phyloP scores from a whole-genome alignment of 1,140 invertebrate genomes.

The Leptinotarsa texana region DNA sequence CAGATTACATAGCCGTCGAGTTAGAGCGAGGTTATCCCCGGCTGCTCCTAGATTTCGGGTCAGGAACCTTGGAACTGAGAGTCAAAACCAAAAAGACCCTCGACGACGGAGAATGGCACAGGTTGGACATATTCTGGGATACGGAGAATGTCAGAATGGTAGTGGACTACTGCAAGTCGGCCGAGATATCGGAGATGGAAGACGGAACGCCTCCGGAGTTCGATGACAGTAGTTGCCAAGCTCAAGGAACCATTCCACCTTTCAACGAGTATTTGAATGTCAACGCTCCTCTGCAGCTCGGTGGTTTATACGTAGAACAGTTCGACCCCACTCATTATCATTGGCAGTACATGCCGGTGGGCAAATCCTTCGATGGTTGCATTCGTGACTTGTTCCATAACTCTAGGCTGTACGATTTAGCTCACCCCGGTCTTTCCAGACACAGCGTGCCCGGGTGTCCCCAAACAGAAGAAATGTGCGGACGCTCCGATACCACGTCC shows the following conservation, averaged over 20 bases:
- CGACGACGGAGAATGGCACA: conserved; percentile 95
- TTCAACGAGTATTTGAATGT: conserved; percentile 98
- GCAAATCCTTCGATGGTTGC: conserved; percentile 92
- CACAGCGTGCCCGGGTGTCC: conserved; percentile 87
- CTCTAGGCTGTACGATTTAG: conserved; percentile 91
- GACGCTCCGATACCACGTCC: conserved; percentile 77
- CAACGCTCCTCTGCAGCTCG: conserved; percentile 91
- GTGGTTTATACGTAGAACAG: conserved; percentile 84
- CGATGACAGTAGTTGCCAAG: conserved; percentile 86
- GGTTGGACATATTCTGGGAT: conserved; percentile 93
- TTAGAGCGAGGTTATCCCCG: conserved; percentile 87
- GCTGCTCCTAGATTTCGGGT: conserved; percentile 92
- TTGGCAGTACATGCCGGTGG: conserved; percentile 84
- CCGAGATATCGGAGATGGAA: conserved; percentile 83
- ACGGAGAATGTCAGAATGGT: conserved; percentile 90
- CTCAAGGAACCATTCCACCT: conserved; percentile 83
- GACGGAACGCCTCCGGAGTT: conserved; percentile 85
- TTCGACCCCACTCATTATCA: conserved; percentile 84
- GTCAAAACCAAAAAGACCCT: conserved; percentile 85
- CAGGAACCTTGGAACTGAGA: conserved; percentile 85
- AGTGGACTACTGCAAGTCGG: conserved; percentile 88
- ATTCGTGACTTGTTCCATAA: conserved; percentile 95
- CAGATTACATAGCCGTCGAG: conserved; percentile 93
- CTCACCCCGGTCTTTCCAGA: conserved; percentile 80
- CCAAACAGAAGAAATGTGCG: conserved; percentile 87